Evolutionary conservation across 2,113 vertebrate species (phyloP).

Genomic region (Colinus virginianus): DNA sequence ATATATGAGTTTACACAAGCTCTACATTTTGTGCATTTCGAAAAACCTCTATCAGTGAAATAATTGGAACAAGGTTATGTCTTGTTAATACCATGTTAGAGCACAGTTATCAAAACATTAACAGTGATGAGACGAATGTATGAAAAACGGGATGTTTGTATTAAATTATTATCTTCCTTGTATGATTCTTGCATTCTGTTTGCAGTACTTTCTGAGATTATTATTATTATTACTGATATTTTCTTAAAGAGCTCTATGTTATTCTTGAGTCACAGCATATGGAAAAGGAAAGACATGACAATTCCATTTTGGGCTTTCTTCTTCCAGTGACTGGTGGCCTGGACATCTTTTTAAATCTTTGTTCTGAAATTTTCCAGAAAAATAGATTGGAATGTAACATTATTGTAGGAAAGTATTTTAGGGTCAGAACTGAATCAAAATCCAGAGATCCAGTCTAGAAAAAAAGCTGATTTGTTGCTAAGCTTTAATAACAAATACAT

Average conservation of each 20-base stretch:
- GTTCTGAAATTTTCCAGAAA: not conserved
- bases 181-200: not conserved
- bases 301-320: not conserved
- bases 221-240: not conserved
- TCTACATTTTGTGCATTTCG: rapidly evolving
- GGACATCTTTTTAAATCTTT: not conserved
- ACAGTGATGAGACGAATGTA: not conserved
- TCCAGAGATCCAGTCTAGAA: not conserved
- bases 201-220: not conserved
- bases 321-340: not conserved
- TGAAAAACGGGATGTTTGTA: not conserved
- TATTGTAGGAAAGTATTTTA: not conserved
- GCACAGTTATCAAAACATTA: not conserved
- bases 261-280: not conserved
- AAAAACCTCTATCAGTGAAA: not conserved
- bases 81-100: not conserved
- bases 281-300: not conserved
- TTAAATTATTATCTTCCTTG: not conserved
- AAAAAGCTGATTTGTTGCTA: not conserved
- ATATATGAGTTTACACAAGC: not conserved
- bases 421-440: not conserved
- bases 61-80: not conserved
- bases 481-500: not conserved
- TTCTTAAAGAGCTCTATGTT: not conserved
- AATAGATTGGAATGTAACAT: not conserved